Evolutionary conservation across 2,888 invertebrate genomes (phyloP).

Genomic region (Gymnoscelis rufifasciata): DNA sequence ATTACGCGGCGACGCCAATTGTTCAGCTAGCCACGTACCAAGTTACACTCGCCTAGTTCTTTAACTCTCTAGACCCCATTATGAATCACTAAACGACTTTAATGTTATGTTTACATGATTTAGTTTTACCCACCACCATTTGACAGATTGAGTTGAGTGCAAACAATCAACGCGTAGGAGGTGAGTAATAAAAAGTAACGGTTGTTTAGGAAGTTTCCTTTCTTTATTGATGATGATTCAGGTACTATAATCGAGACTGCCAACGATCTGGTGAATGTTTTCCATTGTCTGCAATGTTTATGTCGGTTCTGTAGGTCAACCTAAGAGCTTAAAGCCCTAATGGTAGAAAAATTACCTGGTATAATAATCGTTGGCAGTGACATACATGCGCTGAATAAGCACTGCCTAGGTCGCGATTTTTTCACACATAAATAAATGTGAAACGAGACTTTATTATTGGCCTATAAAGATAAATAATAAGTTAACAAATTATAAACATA

Average conservation of each 20-base stretch:
- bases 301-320: slow-evolving; percentile 34
- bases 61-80: slow-evolving; percentile 38
- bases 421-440: slow-evolving; percentile 55
- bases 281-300: slow-evolving; percentile 15
- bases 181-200: slow-evolving; percentile 37
- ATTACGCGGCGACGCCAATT: slow-evolving; percentile 54
- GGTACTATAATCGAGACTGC: slow-evolving; percentile 8
- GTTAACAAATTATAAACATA: background rate
- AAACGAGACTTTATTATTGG: slow-evolving; percentile 35
- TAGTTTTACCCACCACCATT: slow-evolving; percentile 30
- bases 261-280: slow-evolving; percentile 9
- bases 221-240: slow-evolving; percentile 19
- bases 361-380: slow-evolving; percentile 65
- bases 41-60: slow-evolving; percentile 41
- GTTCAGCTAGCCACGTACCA: slow-evolving; percentile 28
- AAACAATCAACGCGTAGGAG: slow-evolving; percentile 41
- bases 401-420: slow-evolving; percentile 48
- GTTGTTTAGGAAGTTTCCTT: slow-evolving; percentile 33
- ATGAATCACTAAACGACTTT: slow-evolving; percentile 10
- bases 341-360: slow-evolving; percentile 52
- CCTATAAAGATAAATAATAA: slow-evolving; percentile 6
- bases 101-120: slow-evolving; percentile 34
- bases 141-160: slow-evolving; percentile 43
- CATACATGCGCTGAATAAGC: slow-evolving; percentile 59
- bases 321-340: slow-evolving; percentile 44